These are phyloP conservation scores for Drosophila kurseongensis DNA, from an alignment of 1,140 invertebrate species.

Conservation along the genomic window DNA sequence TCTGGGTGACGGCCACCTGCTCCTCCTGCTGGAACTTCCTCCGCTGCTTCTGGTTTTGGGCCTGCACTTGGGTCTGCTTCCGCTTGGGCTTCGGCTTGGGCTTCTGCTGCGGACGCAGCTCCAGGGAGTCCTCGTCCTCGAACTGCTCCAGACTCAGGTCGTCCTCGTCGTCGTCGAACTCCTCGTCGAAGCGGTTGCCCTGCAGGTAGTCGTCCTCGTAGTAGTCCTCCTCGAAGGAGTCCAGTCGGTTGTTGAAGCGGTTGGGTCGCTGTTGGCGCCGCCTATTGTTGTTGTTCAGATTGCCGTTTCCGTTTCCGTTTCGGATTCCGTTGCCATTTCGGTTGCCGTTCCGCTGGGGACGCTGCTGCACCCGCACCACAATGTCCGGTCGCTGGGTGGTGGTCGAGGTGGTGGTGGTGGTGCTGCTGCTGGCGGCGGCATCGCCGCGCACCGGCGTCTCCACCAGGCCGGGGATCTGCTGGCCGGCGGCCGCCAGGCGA, in stretches of 20 bases:
- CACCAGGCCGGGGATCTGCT: slow-evolving; percentile 63
- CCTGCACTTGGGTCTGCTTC: slow-evolving; percentile 20
- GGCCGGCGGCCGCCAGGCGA: slow-evolving; percentile 67
- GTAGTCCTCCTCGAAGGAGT: slow-evolving; percentile 69
- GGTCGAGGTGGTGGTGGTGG: slow-evolving; percentile 48
- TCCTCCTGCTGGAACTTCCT: slow-evolving; percentile 27
- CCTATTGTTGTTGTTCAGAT: slow-evolving; percentile 35
- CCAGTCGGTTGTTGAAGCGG: slow-evolving; percentile 59
- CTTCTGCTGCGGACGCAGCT: slow-evolving; percentile 44
- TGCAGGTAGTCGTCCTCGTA: slow-evolving; percentile 70
- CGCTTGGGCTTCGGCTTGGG: slow-evolving; percentile 18
- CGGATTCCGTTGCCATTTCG: slow-evolving; percentile 30
- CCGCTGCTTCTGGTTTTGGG: slow-evolving; percentile 10
- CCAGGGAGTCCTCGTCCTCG: slow-evolving; percentile 48
- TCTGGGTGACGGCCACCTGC: slow-evolving; percentile 23
- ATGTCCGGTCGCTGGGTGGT: slow-evolving; percentile 72
- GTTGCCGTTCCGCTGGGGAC: slow-evolving; percentile 47
- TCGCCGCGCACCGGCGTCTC: slow-evolving; percentile 70
- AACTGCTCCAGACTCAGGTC: slow-evolving; percentile 30
- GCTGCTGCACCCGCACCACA: slow-evolving; percentile 72
- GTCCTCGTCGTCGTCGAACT: slow-evolving; percentile 62
- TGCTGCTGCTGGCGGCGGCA: slow-evolving; percentile 22
- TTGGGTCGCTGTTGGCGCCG: slow-evolving; percentile 52
- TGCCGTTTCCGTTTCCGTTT: slow-evolving; percentile 23
- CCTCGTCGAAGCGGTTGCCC: slow-evolving; percentile 59